phyloP scores from a whole-genome alignment of 1,140 invertebrate species.

The Whitmania pigra region DNA sequence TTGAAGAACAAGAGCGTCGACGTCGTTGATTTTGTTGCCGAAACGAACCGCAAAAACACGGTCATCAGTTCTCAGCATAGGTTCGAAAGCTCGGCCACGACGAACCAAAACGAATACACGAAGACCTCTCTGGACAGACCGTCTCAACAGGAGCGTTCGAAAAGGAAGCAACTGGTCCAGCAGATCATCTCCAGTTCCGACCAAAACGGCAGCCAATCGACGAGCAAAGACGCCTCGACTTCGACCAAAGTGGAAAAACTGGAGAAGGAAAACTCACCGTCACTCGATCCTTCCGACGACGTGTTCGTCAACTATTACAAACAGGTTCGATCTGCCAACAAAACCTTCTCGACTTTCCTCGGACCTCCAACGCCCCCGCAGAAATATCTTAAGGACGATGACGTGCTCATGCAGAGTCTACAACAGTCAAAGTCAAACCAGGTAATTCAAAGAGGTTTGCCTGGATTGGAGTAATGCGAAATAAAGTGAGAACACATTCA shows the following conservation, averaged over 20 bases:
- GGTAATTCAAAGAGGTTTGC: neutral
- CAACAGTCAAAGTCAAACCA: neutral
- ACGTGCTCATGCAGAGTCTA: neutral
- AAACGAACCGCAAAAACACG: slow-evolving; percentile 7
- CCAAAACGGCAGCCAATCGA: neutral
- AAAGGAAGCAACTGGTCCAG: neutral
- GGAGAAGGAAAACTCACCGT: neutral
- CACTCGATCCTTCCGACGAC: neutral
- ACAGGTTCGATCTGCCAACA: slow-evolving; percentile 3
- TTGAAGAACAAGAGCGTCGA: slow-evolving; percentile 4
- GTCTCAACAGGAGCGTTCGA: neutral
- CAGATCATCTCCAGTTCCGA: neutral
- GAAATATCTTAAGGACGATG: slow-evolving; percentile 8
- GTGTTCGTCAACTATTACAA: slow-evolving; percentile 8
- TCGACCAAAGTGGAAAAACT: neutral
- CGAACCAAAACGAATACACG: slow-evolving; percentile 16
- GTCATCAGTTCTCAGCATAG: neutral
- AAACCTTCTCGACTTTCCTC: slow-evolving; percentile 1
- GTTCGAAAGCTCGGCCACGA: neutral
- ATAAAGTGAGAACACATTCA: too few species aligned
- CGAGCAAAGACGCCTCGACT: neutral
- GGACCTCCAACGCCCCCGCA: neutral
- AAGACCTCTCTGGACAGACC: slow-evolving; percentile 8
- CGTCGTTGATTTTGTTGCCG: neutral
- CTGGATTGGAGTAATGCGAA: too few species aligned